Evolutionary conservation across 1,140 invertebrate species (phyloP), one percentile per base, ranked within the genome.

Genomic region (Anastrepha obliqua): DNA sequence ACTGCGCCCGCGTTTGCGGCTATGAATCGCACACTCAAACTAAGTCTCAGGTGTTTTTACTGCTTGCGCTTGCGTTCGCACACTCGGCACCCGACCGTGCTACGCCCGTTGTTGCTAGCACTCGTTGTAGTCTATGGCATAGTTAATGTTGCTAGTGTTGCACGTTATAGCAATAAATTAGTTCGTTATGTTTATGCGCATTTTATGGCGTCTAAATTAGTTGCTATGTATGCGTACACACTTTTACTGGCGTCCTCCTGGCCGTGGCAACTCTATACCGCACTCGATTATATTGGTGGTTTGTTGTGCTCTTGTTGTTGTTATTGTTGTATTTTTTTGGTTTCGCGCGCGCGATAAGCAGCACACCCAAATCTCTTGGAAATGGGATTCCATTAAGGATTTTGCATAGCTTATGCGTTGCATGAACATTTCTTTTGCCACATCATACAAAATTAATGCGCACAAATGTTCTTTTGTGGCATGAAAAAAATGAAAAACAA

Each of bases 171-270:
- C 47, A 81, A 81, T 81, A 81, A 81, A 81, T 81, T 81, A 81
- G 74, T 81, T 81, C 74, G 74, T 81, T 81, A 81, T 81, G 74
- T 81, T 81, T 81, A 81, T 81, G 74, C 20, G 44, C 74, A 81
- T 81, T 81, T 81, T 81, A 81, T 81, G 74, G 74, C 74, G 74
- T 81, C 74, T 81, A 81, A 81, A 81, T 81, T 81, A 81, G 74
- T 81, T 81, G 47, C 47, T 55, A 81, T 81, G 51, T 81, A 81
- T 81, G 74, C 74, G 74, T 81, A 20, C 17, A 55, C 74, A 70
- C 39, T 42, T 55, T 55, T 11, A 29, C 29, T 67, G n/a, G 64
- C 64, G 64, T 29, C 47, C 11, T 55, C 44, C 74, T 20, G 44
- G 11, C 51, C 51, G 51, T 55, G 51, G 51, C 51, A 55, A 55